phyloP scores from a whole-genome alignment of 2,113 vertebrate genomes.

The Cariama cristata region DNA sequence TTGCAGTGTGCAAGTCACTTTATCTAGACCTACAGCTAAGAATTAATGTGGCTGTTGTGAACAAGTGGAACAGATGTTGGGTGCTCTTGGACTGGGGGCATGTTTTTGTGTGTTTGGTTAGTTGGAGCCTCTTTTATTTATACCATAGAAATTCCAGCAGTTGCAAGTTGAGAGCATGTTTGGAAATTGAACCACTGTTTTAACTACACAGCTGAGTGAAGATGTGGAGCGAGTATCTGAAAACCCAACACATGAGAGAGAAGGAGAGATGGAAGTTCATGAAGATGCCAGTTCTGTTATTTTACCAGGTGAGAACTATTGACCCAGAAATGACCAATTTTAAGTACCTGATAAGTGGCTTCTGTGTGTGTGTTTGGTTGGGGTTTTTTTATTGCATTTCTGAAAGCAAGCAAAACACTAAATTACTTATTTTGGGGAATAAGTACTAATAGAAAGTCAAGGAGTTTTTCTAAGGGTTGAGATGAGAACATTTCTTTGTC shows the following conservation, averaged over 20 bases:
- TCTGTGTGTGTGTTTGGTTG: neutral
- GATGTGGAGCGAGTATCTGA: slow-evolving; percentile 71
- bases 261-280: slow-evolving; percentile 67
- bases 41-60: neutral
- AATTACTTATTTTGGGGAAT: neutral
- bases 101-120: slow-evolving; percentile 17
- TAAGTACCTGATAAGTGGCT: neutral
- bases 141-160: slow-evolving; percentile 59
- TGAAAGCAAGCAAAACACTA: neutral
- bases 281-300: slow-evolving; percentile 66
- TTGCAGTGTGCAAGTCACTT: neutral
- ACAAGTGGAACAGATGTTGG: neutral
- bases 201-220: slow-evolving; percentile 84
- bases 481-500: neutral
- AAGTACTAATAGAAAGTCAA: neutral
- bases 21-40: neutral
- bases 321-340: neutral
- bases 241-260: slow-evolving; percentile 63
- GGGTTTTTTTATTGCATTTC: neutral
- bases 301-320: slow-evolving; percentile 78
- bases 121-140: slow-evolving; percentile 55
- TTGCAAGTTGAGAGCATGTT: slow-evolving; percentile 51
- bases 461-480: neutral
- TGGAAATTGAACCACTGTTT: slow-evolving; percentile 67
- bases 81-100: neutral